Evolutionary conservation across 2,888 invertebrate genomes (phyloP).

Genomic region (Atethmia centrago): DNA sequence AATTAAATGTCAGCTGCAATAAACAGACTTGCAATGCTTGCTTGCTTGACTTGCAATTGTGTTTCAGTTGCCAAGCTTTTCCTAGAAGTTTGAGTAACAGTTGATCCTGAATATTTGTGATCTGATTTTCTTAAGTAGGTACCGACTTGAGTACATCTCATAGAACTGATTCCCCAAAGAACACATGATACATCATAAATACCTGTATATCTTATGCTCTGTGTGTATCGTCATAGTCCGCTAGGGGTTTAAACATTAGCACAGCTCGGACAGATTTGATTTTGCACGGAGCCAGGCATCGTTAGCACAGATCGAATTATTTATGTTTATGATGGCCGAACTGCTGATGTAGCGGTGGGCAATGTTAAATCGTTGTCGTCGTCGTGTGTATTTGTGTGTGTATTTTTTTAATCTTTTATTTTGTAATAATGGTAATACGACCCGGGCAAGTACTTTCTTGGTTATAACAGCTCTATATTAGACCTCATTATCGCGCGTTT

Average conservation of each 20-base stretch:
- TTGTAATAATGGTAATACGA: no score
- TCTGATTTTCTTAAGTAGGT: background rate
- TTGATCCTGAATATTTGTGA: slow-evolving; percentile 8
- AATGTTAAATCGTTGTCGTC: background rate
- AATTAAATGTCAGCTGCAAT: background rate
- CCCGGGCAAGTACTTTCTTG: no score
- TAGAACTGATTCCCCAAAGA: slow-evolving; percentile 1
- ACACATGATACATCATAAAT: background rate
- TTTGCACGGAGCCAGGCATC: slow-evolving; percentile 25
- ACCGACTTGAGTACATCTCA: background rate
- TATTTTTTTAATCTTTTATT: no score
- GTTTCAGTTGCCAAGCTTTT: background rate
- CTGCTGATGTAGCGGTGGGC: background rate
- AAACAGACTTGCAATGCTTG: no score
- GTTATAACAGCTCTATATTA: background rate
- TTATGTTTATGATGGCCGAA: slow-evolving; percentile 2
- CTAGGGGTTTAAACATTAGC: slow-evolving; percentile 1
- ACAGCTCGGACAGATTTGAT: slow-evolving; percentile 13
- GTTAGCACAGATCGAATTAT: slow-evolving; percentile 30
- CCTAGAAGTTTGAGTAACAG: background rate
- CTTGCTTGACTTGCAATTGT: background rate
- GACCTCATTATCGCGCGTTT: background rate
- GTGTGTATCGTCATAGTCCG: slow-evolving; percentile 1
- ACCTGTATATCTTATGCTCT: background rate
- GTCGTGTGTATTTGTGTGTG: background rate